A percentile compares a stretch with the other conserved stretches of the same genome.
Evolutionary conservation across 2,113 vertebrate species (phyloP).

Genomic region (Oceanodroma tethys): DNA sequence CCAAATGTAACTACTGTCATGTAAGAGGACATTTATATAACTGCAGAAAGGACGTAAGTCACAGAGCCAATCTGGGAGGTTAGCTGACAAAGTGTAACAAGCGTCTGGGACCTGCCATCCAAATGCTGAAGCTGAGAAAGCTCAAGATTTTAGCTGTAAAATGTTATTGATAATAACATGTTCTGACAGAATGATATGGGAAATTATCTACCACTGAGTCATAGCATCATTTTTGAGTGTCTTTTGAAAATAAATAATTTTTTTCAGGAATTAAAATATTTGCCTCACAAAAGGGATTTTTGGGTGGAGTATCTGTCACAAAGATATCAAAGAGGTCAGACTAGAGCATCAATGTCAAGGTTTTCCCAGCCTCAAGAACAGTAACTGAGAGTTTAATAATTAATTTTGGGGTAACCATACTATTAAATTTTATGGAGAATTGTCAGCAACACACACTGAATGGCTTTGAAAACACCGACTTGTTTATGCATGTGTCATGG

Average conservation of each 20-base stretch:
- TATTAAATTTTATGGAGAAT: neutral
- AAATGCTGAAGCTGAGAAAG: neutral
- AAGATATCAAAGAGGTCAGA: neutral
- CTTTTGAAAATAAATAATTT: neutral
- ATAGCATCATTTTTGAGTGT: neutral
- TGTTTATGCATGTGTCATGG: neutral
- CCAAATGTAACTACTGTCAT: neutral
- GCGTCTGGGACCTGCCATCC: fast-evolving
- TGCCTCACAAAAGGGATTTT: neutral
- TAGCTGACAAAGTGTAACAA: neutral
- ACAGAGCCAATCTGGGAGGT: neutral
- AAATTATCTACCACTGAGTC: neutral
- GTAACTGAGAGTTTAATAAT: neutral
- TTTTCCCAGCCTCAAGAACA: neutral
- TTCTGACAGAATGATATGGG: neutral
- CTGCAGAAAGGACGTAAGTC: neutral
- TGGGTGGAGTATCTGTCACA: neutral
- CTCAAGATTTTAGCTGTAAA: neutral
- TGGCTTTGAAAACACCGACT: neutral
- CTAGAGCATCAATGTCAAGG: neutral
- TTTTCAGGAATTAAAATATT: neutral
- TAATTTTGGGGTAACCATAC: neutral
- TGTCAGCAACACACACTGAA: neutral
- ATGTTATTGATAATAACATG: neutral
- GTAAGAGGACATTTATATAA: neutral